phyloP scores from a whole-genome alignment of 2,888 invertebrate species.

The Ophion slaviceki region DNA sequence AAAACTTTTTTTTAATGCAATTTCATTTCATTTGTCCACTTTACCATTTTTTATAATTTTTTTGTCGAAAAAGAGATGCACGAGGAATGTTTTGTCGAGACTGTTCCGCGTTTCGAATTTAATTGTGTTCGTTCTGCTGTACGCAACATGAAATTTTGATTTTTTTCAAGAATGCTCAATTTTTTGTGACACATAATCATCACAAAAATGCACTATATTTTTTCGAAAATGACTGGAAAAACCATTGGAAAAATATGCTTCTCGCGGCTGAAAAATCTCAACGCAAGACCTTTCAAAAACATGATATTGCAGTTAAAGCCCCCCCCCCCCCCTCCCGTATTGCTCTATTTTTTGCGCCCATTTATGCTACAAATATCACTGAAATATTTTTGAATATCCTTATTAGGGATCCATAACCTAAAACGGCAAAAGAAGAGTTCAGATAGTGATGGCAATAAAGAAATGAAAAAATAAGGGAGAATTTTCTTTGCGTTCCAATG shows the following conservation, averaged over 20 bases:
- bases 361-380: too few relatives aligned
- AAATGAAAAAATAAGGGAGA: too few relatives aligned
- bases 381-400: too few relatives aligned
- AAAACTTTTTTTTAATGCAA: not conserved
- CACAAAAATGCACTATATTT: not conserved
- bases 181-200: not conserved
- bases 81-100: not conserved
- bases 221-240: not conserved
- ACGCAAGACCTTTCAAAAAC: too few relatives aligned
- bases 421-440: too few relatives aligned
- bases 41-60: not conserved
- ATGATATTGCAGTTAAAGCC: too few relatives aligned
- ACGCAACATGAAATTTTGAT: not conserved
- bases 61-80: not conserved
- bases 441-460: too few relatives aligned
- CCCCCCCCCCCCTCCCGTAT: too few relatives aligned
- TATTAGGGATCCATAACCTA: too few relatives aligned
- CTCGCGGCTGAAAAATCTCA: not conserved
- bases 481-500: too few relatives aligned
- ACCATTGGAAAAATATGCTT: not conserved
- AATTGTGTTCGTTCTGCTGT: not conserved
- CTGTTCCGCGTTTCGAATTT: not conserved
- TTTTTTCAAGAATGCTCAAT: not conserved
- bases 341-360: too few relatives aligned
- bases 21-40: not conserved